Evolutionary conservation across 92 coral and sea anemone species (phyloP).

Genomic region (Ricordea florida): DNA sequence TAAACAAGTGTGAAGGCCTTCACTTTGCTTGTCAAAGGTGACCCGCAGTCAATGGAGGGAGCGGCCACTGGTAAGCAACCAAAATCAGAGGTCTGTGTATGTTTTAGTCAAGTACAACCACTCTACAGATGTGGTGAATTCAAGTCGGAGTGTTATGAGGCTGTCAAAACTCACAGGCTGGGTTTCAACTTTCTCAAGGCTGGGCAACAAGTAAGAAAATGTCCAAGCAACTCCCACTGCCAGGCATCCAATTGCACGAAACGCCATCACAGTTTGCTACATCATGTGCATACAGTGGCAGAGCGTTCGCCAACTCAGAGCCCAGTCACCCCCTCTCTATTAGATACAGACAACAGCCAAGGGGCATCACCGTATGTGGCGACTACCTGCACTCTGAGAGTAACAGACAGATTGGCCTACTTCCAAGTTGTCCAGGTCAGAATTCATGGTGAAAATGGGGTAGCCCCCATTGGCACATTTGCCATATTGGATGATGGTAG

Average conservation of each 20-base stretch:
- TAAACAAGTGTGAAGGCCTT: neutral
- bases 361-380: neutral
- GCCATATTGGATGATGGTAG: constrained; percentile 62
- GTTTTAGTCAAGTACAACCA: constrained; percentile 24
- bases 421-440: constrained; percentile 61
- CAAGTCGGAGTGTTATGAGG: constrained; percentile 15
- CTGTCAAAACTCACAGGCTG: constrained; percentile 2
- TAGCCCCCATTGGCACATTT: constrained; percentile 47
- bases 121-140: constrained; percentile 41
- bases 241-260: constrained; percentile 8
- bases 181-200: constrained; percentile 35
- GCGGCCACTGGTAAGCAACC: neutral
- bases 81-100: constrained; percentile 18
- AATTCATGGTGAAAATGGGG: constrained; percentile 52
- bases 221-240: constrained; percentile 9
- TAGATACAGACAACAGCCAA: neutral
- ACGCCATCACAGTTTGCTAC: constrained; percentile 37
- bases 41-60: neutral
- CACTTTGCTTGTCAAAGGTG: constrained; percentile 7
- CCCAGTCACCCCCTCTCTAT: neutral
- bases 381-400: neutral
- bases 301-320: constrained; percentile 4
- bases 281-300: constrained; percentile 4
- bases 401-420: constrained; percentile 38
- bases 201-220: constrained; percentile 25